phyloP scores from a whole-genome alignment of 1,140 invertebrate species.

The Solenopsis invicta region DNA sequence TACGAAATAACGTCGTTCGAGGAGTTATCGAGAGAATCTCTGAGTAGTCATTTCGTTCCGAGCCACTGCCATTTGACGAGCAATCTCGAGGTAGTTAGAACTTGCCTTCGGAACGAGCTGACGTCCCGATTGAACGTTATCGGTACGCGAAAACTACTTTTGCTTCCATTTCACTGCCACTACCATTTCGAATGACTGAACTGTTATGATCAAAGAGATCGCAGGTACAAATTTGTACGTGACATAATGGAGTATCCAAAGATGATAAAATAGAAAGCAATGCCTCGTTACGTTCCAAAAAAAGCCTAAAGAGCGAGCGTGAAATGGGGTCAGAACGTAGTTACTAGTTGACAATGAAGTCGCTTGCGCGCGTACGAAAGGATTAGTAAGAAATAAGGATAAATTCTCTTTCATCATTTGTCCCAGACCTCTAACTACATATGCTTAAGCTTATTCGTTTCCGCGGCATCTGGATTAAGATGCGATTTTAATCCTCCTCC shows the following conservation, averaged over 20 bases:
- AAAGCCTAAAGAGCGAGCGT: conserved; percentile 72
- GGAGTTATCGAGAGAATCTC: conserved; percentile 25
- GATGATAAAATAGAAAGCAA: not conserved
- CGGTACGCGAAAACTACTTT: conserved; percentile 61
- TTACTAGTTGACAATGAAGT: conserved; percentile 74
- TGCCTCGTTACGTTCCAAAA: conserved; percentile 48
- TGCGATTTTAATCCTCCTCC: conserved; percentile 12
- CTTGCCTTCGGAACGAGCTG: conserved; percentile 35
- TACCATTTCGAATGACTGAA: conserved; percentile 70
- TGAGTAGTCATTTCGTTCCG: conserved; percentile 58
- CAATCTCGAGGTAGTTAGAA: conserved; percentile 40
- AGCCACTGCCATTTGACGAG: conserved; percentile 74
- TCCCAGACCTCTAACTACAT: conserved; percentile 71
- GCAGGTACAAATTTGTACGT: conserved; percentile 34
- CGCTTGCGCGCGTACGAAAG: conserved; percentile 75
- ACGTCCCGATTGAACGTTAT: conserved; percentile 38
- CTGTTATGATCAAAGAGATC: conserved; percentile 46
- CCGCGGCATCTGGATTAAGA: conserved; percentile 73
- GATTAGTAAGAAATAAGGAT: conserved; percentile 68
- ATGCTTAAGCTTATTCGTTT: conserved; percentile 78
- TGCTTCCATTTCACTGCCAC: conserved; percentile 81
- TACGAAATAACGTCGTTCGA: conserved; percentile 33
- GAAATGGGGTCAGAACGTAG: conserved; percentile 75
- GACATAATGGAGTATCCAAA: conserved; percentile 5
- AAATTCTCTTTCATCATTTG: conserved; percentile 76